Percentiles rank a stretch among this genome's conserved stretches.
Conservation (phyloP, 2,113 vertebrate genomes). For the Solea senegalensis region DNA sequence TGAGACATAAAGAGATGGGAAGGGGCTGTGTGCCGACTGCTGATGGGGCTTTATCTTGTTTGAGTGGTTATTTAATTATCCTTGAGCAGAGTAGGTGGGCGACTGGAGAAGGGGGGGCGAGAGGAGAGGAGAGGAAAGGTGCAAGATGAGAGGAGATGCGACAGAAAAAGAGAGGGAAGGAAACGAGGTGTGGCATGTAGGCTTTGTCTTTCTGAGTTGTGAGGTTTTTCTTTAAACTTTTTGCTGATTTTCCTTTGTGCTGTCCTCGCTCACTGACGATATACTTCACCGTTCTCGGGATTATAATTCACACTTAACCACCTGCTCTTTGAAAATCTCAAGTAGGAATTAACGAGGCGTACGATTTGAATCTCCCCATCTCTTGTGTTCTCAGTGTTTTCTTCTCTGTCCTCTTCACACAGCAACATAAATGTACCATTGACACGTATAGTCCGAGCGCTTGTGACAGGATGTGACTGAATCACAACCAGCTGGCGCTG, state of each 20-base stretch:
- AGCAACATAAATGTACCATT: not conserved
- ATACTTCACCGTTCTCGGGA: too few species aligned
- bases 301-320: too few species aligned
- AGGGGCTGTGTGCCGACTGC: constrained; percentile 40
- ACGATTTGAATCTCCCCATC: too few species aligned
- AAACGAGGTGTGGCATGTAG: constrained; percentile 47
- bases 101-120: constrained; percentile 16
- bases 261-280: too few species aligned
- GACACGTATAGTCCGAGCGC: too few species aligned
- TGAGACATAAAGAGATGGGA: constrained; percentile 1
- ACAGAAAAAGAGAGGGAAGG: constrained; percentile 32
- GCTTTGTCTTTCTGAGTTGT: constrained; percentile 8
- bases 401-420: not conserved
- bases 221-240: not conserved
- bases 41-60: constrained; percentile 67
- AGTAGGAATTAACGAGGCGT: too few species aligned
- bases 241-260: too few species aligned
- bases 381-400: too few species aligned
- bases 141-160: constrained; percentile 53
- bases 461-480: not conserved
- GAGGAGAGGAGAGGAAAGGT: constrained; percentile 7
- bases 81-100: constrained; percentile 28
- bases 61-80: constrained; percentile 73
- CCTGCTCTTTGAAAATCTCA: too few species aligned
- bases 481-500: not conserved